These are phyloP conservation scores for Zeugodacus cucurbitae DNA, from an alignment of 1,140 invertebrate genomes.

Conservation along the genomic window DNA sequence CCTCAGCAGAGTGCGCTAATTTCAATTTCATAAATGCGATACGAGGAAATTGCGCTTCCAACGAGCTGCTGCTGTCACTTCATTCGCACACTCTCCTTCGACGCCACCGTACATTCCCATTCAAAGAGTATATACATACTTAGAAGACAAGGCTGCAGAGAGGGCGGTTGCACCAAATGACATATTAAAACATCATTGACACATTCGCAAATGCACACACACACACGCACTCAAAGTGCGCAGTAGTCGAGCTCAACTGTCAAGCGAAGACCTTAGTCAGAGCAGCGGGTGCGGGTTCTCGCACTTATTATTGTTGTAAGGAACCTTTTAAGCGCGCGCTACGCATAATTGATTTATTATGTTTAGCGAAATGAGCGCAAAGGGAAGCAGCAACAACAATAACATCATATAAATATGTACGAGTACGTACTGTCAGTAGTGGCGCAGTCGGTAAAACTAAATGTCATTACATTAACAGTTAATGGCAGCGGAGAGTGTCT, in stretches of 20 bases:
- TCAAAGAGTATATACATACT: neutral
- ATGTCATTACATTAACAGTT: neutral
- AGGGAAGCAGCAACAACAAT: neutral
- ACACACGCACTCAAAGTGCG: neutral
- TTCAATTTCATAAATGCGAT: neutral
- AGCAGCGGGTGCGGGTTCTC: neutral
- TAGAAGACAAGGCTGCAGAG: neutral
- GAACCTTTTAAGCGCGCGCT: neutral
- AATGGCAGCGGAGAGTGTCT: neutral
- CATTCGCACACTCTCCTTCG: neutral
- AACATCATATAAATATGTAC: neutral
- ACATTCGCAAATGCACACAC: neutral
- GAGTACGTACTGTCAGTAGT: neutral
- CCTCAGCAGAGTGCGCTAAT: neutral
- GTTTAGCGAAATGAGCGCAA: neutral
- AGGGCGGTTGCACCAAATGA: neutral
- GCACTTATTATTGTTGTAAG: neutral
- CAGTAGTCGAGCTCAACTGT: neutral
- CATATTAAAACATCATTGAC: neutral
- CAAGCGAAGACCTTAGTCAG: neutral
- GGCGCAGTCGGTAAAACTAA: neutral
- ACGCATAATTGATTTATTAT: conserved; percentile 14
- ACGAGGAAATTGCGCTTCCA: neutral
- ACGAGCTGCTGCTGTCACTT: neutral
- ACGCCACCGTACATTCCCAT: neutral